Percentiles rank a stretch among this genome's conserved stretches.
Evolutionary conservation across 2,113 vertebrate species (phyloP).

Genomic region (Lanius collurio): DNA sequence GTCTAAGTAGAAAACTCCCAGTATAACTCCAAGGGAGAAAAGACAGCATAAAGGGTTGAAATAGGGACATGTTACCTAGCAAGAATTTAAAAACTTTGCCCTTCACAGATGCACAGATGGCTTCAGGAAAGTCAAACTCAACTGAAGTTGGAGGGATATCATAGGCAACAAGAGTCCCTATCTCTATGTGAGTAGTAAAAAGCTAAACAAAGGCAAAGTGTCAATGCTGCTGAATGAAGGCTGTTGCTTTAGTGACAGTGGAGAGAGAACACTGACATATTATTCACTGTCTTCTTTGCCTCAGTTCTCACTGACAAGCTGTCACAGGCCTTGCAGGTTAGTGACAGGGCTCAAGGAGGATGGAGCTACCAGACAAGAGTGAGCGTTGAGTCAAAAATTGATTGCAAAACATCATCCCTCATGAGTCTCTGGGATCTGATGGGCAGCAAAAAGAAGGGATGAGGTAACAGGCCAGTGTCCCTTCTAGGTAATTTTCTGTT

Average conservation of each 20-base stretch:
- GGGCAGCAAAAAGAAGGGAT: not conserved
- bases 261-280: not conserved
- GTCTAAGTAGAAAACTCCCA: not conserved
- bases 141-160: not conserved
- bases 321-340: not conserved
- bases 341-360: not conserved
- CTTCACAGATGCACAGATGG: not conserved
- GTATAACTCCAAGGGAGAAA: not conserved
- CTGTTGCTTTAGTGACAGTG: not conserved
- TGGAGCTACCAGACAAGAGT: not conserved
- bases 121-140: not conserved
- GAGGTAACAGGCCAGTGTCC: accelerated
- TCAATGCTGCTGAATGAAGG: not conserved
- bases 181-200: not conserved
- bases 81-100: not conserved
- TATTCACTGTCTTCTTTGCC: not conserved
- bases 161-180: not conserved
- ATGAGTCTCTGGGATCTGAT: not conserved
- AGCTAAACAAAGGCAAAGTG: not conserved
- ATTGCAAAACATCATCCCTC: not conserved
- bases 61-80: not conserved
- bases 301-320: not conserved
- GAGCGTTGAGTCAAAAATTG: not conserved
- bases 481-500: not conserved
- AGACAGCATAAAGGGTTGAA: not conserved